phyloP scores from a whole-genome alignment of 2,113 vertebrate species.

The Mormoops blainvillei region DNA sequence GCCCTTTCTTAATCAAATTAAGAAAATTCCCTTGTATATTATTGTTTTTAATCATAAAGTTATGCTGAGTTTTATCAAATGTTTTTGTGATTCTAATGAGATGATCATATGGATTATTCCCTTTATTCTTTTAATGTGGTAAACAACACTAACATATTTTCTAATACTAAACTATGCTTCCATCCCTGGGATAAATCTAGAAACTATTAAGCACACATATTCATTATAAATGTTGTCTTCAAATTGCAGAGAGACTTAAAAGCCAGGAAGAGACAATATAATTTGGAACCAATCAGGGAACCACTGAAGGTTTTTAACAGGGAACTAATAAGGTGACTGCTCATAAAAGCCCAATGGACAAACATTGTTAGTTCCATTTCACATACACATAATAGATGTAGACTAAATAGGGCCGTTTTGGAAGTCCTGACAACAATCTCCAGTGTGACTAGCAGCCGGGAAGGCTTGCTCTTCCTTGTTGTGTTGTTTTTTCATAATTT shows the following conservation, averaged over 20 bases:
- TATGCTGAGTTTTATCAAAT: constrained; percentile 27
- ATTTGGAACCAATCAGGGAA: not conserved
- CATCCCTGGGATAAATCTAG: not conserved
- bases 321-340: not conserved
- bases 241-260: constrained; percentile 5
- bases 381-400: not conserved
- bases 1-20: not conserved
- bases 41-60: not conserved
- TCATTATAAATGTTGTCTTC: constrained; percentile 39
- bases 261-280: not conserved
- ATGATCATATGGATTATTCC: not conserved
- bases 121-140: not conserved
- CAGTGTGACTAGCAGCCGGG: not conserved
- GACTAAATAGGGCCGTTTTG: not conserved
- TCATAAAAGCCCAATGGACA: constrained; percentile 5
- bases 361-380: not conserved
- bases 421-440: not conserved
- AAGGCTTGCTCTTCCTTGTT: not conserved
- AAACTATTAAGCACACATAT: constrained; percentile 31
- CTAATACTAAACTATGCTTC: constrained; percentile 11
- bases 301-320: not conserved
- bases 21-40: constrained; percentile 23
- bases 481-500: not conserved
- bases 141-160: not conserved
- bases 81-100: not conserved